Base-by-base conservation (phyloP, 2,888 invertebrate genomes). In the Andrena minutula region DNA sequence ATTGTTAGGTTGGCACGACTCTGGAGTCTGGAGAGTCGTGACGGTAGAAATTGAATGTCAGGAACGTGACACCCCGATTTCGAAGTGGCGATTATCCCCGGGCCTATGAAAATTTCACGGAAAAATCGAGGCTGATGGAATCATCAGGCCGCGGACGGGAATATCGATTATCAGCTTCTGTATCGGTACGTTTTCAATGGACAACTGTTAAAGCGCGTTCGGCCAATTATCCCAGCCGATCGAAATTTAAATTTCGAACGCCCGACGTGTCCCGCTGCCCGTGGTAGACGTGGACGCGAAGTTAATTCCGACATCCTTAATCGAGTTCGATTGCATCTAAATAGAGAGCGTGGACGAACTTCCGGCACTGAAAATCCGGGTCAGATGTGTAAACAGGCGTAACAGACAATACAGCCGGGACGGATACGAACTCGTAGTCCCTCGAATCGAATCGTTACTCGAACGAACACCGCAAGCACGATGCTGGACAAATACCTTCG, bases 401-500 rank as follows among this genome's bases (percentile, higher is more conserved):
- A 82, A 81, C 77, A 77, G 86, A 88, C 88, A 89, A 88, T 89
- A 83, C 85, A 71, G 69, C 28, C 60, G 81, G 83, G 86, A 84
- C 78, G 69, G 84, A 83, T 84, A 79, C 84, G 83, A 86, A 87
- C 83, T 83, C 88, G 88, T 83, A 79, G 88, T 83, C 81, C 87
- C 56, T 23, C 85, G 88, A 91, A 90, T 91, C 90, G 91, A 91
- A 89, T 90, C 89, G 91, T 91, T 89, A 90, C 89, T 85, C 87
- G 87, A 89, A 89, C 87, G 87, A 87, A 86, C 87, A 88, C 91
- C 91, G 89, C 90, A 92, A 89, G 91, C 92, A 90, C 89, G 91
- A 90, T 83, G 84, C 83, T 87, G 90, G 92, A 92, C 92, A 91
- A 92, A 92, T 92, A 91, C 92, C 91, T 89, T 90, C 88, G 90